phyloP scores from a whole-genome alignment of 1,140 invertebrate species.

The Sycophila sp. region DNA sequence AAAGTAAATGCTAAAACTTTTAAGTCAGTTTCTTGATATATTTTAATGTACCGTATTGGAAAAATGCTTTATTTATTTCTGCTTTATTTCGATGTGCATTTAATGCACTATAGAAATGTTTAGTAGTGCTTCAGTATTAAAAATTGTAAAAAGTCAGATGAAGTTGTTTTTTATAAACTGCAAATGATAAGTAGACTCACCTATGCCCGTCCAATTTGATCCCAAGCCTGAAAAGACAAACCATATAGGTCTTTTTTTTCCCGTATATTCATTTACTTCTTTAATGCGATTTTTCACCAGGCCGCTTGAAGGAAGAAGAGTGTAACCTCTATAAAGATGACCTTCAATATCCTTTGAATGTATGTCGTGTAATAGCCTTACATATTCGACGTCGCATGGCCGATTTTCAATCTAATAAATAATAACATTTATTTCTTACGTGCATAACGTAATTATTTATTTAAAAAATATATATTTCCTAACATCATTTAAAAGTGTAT shows the following conservation, averaged over 20 bases:
- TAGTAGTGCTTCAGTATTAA: too few relatives aligned
- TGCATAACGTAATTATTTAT: too few relatives aligned
- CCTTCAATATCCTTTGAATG: neutral
- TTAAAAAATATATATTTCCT: neutral
- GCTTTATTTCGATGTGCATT: too few relatives aligned
- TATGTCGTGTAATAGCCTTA: neutral
- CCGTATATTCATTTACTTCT: too few relatives aligned
- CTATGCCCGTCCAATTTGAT: slow-evolving; percentile 76
- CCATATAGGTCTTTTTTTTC: slow-evolving; percentile 44
- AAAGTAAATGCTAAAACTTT: neutral
- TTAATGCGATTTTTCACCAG: neutral
- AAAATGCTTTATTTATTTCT: too few relatives aligned
- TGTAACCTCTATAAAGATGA: neutral
- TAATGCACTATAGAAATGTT: too few relatives aligned
- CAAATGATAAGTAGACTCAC: too few relatives aligned
- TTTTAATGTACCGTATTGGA: too few relatives aligned
- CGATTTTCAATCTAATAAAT: neutral
- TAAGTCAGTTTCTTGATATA: too few relatives aligned
- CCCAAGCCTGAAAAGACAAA: slow-evolving; percentile 76
- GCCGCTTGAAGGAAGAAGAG: neutral
- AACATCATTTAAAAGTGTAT: neutral
- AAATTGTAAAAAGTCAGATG: too few relatives aligned
- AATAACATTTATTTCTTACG: neutral
- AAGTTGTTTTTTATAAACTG: too few relatives aligned
- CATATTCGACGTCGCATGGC: neutral